These are phyloP conservation scores for Musca vetustissima DNA, from an alignment of 1,140 invertebrate genomes.

Conservation along the genomic window DNA sequence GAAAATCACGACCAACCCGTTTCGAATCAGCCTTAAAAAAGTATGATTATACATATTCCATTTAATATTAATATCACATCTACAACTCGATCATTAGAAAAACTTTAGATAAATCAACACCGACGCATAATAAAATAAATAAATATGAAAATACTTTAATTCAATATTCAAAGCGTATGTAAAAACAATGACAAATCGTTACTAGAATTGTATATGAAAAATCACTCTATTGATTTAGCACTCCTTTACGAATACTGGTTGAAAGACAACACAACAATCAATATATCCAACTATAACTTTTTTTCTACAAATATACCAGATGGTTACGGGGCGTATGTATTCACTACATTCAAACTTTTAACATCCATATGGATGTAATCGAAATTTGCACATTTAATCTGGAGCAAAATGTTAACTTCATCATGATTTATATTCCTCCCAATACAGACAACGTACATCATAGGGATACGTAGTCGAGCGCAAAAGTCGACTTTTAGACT, in stretches of 20 bases:
- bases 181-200: neutral
- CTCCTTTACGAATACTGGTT: conserved; percentile 1
- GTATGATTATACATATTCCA: no score
- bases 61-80: neutral
- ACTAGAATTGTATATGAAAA: neutral
- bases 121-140: neutral
- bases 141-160: conserved; percentile 1
- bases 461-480: no score
- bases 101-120: neutral
- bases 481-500: no score
- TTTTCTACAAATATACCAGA: neutral
- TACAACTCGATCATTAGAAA: neutral
- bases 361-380: neutral
- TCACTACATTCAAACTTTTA: neutral
- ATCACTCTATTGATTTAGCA: neutral
- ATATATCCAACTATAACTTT: conserved; percentile 6
- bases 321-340: conserved; percentile 10
- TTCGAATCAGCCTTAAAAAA: neutral
- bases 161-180: conserved; percentile 6
- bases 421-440: neutral
- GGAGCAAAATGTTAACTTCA: neutral
- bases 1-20: neutral
- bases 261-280: neutral
- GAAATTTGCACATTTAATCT: neutral
- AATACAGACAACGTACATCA: neutral